Evolutionary conservation across 2,113 vertebrate species (phyloP).

Genomic region (Chinchilla lanigera): DNA sequence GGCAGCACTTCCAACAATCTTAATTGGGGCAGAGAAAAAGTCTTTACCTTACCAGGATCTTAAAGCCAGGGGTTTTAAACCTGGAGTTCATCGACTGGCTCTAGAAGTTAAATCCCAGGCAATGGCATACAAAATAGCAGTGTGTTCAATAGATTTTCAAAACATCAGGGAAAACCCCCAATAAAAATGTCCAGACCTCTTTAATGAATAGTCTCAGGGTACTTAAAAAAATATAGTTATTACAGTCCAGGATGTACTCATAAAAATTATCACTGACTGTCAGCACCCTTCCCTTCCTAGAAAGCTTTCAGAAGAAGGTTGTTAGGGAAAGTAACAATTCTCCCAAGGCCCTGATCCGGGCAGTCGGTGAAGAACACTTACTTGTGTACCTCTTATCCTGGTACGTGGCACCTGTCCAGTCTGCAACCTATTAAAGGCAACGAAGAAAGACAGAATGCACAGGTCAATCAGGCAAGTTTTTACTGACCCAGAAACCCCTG

Average conservation of each 20-base stretch:
- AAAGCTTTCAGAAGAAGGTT: not conserved
- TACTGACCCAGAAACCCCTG: not conserved
- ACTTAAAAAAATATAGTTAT: not conserved
- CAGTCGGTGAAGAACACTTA: slow-evolving; percentile 82
- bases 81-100: not conserved
- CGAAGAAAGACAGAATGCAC: not conserved
- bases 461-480: not conserved
- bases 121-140: not conserved
- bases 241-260: not conserved
- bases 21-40: not conserved
- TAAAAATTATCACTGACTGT: not conserved
- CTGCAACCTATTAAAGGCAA: slow-evolving; percentile 91
- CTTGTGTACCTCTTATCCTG: slow-evolving; percentile 99
- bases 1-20: not conserved
- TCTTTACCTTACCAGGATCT: not conserved
- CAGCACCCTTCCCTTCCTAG: not conserved
- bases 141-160: not conserved
- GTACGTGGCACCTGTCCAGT: slow-evolving; percentile 99
- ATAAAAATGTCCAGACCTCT: not conserved
- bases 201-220: not conserved
- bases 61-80: not conserved
- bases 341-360: not conserved
- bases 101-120: not conserved
- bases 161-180: not conserved
- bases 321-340: not conserved